Conservation (phyloP, 2,797 vertebrate species). For the Psittacula echo region DNA sequence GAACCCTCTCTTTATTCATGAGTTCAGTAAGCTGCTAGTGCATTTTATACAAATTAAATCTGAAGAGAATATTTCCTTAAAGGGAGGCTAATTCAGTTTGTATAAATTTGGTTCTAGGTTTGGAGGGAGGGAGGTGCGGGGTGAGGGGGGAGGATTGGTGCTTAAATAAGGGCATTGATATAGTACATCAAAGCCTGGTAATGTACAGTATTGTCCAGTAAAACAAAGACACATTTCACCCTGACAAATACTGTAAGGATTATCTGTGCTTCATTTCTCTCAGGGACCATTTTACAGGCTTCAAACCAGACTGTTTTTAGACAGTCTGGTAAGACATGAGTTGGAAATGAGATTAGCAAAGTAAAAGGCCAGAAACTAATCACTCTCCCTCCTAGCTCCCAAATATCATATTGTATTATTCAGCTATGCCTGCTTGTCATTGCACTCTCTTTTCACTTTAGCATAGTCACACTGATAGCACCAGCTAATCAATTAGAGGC, state of each 20-base stretch:
- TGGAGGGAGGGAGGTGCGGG: not conserved
- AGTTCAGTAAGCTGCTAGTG: constrained; percentile 64
- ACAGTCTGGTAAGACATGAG: constrained; percentile 65
- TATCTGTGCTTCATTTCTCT: constrained; percentile 64
- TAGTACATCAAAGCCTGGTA: constrained; percentile 49
- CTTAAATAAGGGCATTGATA: constrained; percentile 41
- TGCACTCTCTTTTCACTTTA: constrained; percentile 76
- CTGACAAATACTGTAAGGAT: constrained; percentile 69
- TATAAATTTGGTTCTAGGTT: constrained; percentile 29
- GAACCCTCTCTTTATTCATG: constrained; percentile 66
- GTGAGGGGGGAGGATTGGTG: not conserved
- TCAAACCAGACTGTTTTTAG: constrained; percentile 66
- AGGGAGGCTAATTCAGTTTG: constrained; percentile 54
- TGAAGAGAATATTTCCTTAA: constrained; percentile 69
- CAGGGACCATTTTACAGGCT: constrained; percentile 64
- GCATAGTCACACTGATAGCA: constrained; percentile 79
- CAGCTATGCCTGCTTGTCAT: constrained; percentile 79
- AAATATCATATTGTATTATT: constrained; percentile 80
- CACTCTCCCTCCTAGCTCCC: constrained; percentile 63
- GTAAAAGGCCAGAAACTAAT: constrained; percentile 77
- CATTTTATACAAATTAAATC: constrained; percentile 69
- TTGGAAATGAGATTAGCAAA: constrained; percentile 73
- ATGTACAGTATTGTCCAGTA: constrained; percentile 64
- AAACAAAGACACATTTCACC: constrained; percentile 72
- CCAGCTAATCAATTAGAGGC: constrained; percentile 84